Conservation (phyloP, 2,797 vertebrate genomes). For the Gymnoscopelus microlampas region DNA sequence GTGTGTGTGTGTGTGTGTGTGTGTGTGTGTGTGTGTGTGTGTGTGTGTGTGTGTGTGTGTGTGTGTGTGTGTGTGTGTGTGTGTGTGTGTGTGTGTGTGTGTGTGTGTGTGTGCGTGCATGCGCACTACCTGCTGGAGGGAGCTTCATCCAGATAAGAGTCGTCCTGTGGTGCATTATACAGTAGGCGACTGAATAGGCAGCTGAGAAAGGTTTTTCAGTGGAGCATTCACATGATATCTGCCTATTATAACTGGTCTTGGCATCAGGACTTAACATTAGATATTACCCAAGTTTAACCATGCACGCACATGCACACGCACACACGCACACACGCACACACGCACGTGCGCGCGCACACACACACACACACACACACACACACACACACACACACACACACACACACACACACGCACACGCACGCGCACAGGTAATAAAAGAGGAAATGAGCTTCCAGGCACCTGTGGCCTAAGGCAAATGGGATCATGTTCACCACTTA, state of each 20-base stretch:
- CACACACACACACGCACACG: constrained; percentile 14
- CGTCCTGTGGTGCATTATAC: constrained; percentile 15
- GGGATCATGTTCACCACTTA: constrained; percentile 5
- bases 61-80: not conserved
- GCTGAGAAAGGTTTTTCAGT: not conserved
- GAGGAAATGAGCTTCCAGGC: constrained; percentile 11
- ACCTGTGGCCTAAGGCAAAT: constrained; percentile 43
- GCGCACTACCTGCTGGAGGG: not conserved
- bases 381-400: not conserved
- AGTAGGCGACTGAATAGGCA: constrained; percentile 15
- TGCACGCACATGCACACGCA: no score
- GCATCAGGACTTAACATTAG: constrained; percentile 26
- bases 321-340: no score
- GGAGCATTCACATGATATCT: constrained; percentile 23
- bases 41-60: not conserved
- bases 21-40: not conserved
- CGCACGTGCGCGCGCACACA: no score
- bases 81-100: not conserved
- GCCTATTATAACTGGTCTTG: constrained; percentile 32
- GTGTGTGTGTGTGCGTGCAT: not conserved
- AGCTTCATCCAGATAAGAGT: constrained; percentile 35
- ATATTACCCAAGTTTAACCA: constrained; percentile 10
- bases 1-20: constrained; percentile 1
- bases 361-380: not conserved
- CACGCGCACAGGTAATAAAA: constrained; percentile 2